phyloP scores from a whole-genome alignment of 2,113 vertebrate species.

The Onychostoma macrolepis region DNA sequence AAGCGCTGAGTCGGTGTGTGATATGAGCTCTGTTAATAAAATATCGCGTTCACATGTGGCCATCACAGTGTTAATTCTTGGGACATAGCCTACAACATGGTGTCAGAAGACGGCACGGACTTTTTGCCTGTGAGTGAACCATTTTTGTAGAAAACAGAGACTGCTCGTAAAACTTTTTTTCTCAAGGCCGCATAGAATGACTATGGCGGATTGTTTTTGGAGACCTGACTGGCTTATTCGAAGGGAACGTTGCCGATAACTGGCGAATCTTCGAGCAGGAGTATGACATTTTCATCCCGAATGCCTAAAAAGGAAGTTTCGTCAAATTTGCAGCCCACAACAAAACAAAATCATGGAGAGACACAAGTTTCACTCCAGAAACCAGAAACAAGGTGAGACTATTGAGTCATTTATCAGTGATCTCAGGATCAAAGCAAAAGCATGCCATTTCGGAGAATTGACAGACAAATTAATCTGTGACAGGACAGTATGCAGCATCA shows the following conservation, averaged over 20 bases:
- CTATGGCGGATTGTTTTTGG: conserved; percentile 35
- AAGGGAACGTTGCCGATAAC: conserved; percentile 1
- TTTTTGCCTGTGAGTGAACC: not conserved
- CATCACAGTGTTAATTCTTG: too few relatives aligned
- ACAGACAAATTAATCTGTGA: conserved; percentile 11
- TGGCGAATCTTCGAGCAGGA: conserved; percentile 11
- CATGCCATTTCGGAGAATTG: not conserved
- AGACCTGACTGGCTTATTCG: conserved; percentile 50
- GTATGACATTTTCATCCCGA: too few relatives aligned
- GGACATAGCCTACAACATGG: too few relatives aligned
- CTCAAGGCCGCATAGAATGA: not conserved
- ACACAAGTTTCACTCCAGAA: not conserved
- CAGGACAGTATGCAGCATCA: not conserved
- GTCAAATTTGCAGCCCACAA: not conserved
- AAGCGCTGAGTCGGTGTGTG: too few relatives aligned
- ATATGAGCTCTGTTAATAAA: too few relatives aligned
- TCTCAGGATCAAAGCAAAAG: conserved; percentile 4
- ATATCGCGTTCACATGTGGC: too few relatives aligned
- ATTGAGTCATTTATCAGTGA: not conserved
- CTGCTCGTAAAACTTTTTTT: not conserved
- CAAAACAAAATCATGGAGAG: conserved; percentile 2
- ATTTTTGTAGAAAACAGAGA: not conserved
- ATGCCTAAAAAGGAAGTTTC: conserved; percentile 48
- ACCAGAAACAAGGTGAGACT: not conserved
- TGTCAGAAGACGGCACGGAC: not conserved